Conservation (phyloP, 2,888 invertebrate genomes). For the Sarcophaga carnaria region DNA sequence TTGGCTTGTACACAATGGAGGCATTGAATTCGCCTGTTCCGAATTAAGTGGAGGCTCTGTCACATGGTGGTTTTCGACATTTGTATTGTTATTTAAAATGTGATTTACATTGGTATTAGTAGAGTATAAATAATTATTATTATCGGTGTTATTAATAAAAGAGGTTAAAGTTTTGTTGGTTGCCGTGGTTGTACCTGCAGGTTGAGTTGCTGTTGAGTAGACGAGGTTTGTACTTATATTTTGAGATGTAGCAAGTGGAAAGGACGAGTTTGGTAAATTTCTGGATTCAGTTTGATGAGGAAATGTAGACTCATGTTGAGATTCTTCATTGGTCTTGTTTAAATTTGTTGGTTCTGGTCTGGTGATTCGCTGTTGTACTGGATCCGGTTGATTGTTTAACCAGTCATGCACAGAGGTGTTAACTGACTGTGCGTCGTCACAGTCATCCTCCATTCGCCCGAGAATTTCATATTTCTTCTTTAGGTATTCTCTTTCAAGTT, state of each 20-base stretch:
- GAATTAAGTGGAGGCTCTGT: background rate
- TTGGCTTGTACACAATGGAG: background rate
- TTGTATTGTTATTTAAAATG: constrained; percentile 12
- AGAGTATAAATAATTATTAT: constrained; percentile 14
- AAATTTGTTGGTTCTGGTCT: background rate
- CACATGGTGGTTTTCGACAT: background rate
- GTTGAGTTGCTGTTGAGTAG: constrained; percentile 7
- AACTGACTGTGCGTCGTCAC: background rate
- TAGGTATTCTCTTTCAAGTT: constrained; percentile 31
- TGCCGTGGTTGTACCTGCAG: background rate
- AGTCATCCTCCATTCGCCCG: background rate
- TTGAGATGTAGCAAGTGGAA: no score
- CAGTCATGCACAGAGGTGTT: constrained; percentile 29
- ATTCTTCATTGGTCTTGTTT: background rate
- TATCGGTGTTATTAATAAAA: constrained; percentile 25
- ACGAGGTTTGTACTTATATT: constrained; percentile 19
- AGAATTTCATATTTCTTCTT: constrained; percentile 31
- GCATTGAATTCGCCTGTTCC: background rate
- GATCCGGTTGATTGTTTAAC: constrained; percentile 14
- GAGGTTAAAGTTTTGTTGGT: constrained; percentile 2
- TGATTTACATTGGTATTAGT: background rate
- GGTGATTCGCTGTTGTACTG: background rate
- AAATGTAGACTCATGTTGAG: background rate
- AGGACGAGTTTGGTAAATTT: no score
- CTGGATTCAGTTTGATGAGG: no score